Percentiles rank a stretch among this genome's conserved stretches.
Conservation (phyloP, 2,113 vertebrate genomes). For the Sterna hirundo region DNA sequence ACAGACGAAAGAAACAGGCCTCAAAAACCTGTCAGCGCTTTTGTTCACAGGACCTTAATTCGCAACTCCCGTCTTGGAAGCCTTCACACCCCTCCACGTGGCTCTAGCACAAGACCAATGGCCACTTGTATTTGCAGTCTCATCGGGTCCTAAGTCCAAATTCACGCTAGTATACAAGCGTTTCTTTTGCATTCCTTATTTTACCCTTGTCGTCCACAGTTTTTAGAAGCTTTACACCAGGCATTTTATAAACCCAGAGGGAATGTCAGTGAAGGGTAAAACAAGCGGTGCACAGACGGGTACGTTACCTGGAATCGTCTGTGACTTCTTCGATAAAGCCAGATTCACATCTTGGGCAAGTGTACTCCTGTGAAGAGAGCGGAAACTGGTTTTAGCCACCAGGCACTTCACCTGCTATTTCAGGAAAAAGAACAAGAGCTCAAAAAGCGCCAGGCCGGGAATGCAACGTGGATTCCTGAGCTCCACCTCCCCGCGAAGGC, state of each 20-base stretch:
- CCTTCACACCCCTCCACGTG: background rate
- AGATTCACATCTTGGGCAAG: constrained; percentile 91
- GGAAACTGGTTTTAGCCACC: background rate
- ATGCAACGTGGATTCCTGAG: fast-evolving
- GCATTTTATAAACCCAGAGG: background rate
- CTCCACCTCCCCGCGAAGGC: background rate
- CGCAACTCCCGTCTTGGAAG: background rate
- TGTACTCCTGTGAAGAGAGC: constrained; percentile 83
- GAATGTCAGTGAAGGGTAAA: fast-evolving
- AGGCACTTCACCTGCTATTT: background rate
- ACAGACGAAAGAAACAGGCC: background rate
- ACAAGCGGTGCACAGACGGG: background rate
- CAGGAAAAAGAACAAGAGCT: background rate
- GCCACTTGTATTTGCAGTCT: background rate
- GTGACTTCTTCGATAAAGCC: constrained; percentile 96
- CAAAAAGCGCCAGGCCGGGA: background rate
- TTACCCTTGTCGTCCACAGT: background rate
- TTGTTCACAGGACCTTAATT: no score
- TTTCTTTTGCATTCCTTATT: background rate
- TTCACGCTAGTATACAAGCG: fast-evolving
- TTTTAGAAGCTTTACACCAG: background rate
- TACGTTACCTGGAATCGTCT: constrained; percentile 90
- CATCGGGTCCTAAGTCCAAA: background rate
- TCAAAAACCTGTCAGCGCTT: background rate
- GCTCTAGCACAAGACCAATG: fast-evolving